Evolutionary conservation across 2,113 vertebrate genomes (phyloP).

Genomic region (Vidua chalybeata): DNA sequence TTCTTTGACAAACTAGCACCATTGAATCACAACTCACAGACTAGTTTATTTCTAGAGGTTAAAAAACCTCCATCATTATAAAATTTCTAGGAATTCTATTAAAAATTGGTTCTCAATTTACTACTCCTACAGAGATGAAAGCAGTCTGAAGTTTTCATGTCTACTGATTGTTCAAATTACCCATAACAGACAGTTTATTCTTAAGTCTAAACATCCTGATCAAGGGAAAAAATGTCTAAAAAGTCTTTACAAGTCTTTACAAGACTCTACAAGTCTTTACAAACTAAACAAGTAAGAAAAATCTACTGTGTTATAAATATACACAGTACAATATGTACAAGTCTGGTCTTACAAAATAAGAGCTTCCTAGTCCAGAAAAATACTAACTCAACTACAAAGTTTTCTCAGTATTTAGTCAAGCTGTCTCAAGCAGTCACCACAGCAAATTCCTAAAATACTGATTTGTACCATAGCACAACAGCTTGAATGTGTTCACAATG

Average conservation of each 20-base stretch:
- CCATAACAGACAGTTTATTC: constrained; percentile 18
- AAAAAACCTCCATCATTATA: constrained; percentile 63
- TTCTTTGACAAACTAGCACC: constrained; percentile 70
- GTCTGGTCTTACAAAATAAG: constrained; percentile 69
- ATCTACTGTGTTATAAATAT: constrained; percentile 33
- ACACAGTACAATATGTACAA: constrained; percentile 62
- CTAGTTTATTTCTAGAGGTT: constrained; percentile 43
- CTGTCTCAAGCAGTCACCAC: constrained; percentile 46
- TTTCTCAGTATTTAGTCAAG: constrained; percentile 37
- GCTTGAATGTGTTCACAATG: constrained; percentile 23
- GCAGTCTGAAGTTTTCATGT: constrained; percentile 35
- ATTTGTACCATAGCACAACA: constrained; percentile 48
- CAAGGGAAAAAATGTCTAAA: neutral
- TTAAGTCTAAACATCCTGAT: constrained; percentile 15
- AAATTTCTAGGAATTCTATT: constrained; percentile 55
- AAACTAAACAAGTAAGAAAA: constrained; percentile 48
- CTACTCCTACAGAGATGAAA: constrained; percentile 48
- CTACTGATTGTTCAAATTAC: constrained; percentile 41
- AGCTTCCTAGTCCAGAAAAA: constrained; percentile 74
- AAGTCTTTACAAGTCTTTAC: constrained; percentile 57
- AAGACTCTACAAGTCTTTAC: constrained; percentile 52
- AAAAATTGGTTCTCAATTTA: constrained; percentile 56
- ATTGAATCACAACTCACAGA: constrained; percentile 58
- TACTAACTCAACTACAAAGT: constrained; percentile 74
- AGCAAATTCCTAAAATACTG: constrained; percentile 54